Evolutionary conservation across 2,797 vertebrate genomes (phyloP), one percentile per base, ranked within the genome.

Genomic region (Poeciliopsis infans): DNA sequence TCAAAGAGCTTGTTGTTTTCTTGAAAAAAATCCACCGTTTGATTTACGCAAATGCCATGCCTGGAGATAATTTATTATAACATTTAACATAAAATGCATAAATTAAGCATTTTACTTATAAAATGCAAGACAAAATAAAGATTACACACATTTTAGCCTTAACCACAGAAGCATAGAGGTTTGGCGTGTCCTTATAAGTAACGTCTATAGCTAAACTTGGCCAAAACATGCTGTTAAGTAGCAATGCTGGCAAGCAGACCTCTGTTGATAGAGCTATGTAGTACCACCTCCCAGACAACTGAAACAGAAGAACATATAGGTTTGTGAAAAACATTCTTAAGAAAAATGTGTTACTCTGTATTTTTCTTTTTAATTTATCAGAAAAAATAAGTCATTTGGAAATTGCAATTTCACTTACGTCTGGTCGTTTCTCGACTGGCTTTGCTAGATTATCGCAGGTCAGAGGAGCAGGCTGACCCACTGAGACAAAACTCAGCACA

Each of bases 241-340:
- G 0, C 3, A 18, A 0, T 61, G 75, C 1, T 47, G 10, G 0
- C 25, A 31, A 5, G 43, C 84, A 90, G 25, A 0, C 1, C 0
- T 77, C 28, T 0, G 75, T 28, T 8, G 89, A 28, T 0, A 83
- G 0, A 7, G 84, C 85, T 31, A 88, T 80, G 6, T 46, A 0
- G 45, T 90, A 20, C 90, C 92, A 91, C 13, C 2, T 82, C 6
- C 89, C 90, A 31, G 45, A 0, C 0, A 91, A 0, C 92, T 93
- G 78, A 45, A 87, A 85, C 39, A 36, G 81, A 74, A 77, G 2
- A 46, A 28, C 7, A 66, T 20, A 39, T 23, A 8, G 0, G 23
- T 39, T 23, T 66, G 18, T 68, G 23, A 68, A 68, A 11, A 20
- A 33, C 6, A 61, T 41, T 25, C 36, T 23, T 11, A 68, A 68